These are phyloP conservation scores for Linnaemya tessellans DNA, from an alignment of 2,888 invertebrate species.

Conservation along the genomic window DNA sequence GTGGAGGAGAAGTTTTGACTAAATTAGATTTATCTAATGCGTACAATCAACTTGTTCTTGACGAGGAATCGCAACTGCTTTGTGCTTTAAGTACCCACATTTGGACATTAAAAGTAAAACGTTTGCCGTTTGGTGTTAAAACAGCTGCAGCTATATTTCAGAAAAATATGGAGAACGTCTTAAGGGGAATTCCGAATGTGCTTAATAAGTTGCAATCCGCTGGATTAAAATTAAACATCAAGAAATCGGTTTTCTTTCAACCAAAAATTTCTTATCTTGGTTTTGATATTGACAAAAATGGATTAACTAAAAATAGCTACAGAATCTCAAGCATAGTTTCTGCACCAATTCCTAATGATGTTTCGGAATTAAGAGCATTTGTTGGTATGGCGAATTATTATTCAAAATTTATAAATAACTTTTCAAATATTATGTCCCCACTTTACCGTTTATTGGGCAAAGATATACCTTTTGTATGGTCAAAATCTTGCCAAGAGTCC, in stretches of 20 bases:
- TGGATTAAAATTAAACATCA: slow-evolving; percentile 74
- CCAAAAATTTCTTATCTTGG: slow-evolving; percentile 70
- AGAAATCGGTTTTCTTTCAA: slow-evolving; percentile 65
- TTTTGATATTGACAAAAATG: slow-evolving; percentile 66
- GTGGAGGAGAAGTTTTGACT: not conserved
- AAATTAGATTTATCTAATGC: not conserved
- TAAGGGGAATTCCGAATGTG: not conserved
- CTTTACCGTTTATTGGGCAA: no score
- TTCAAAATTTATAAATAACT: no score
- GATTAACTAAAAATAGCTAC: slow-evolving; percentile 28
- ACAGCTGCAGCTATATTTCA: no score
- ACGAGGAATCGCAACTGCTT: slow-evolving; percentile 38
- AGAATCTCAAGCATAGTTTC: no score
- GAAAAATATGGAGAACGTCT: not conserved
- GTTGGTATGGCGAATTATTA: no score
- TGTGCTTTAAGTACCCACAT: slow-evolving; percentile 50
- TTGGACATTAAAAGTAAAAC: not conserved
- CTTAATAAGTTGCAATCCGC: slow-evolving; percentile 64
- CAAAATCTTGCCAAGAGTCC: no score
- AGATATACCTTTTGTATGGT: no score
- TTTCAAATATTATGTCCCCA: no score
- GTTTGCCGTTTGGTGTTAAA: no score
- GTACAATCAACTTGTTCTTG: slow-evolving; percentile 1
- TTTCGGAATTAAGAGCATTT: no score
- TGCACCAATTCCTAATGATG: no score